phyloP scores from a whole-genome alignment of 2,113 vertebrate species.

The Diglossa brunneiventris region DNA sequence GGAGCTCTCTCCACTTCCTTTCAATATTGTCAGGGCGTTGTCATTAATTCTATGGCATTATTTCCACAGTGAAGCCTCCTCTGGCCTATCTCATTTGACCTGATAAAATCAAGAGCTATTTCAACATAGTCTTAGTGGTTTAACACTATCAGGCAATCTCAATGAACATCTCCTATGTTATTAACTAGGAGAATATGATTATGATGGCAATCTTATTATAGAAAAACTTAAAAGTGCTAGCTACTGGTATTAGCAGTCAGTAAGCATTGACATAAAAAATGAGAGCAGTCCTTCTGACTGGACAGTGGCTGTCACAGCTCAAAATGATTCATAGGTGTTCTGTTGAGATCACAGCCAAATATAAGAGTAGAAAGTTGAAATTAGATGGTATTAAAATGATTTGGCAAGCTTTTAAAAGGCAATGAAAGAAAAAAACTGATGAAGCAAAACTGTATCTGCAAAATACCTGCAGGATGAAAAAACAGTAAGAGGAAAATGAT shows the following conservation, averaged over 20 bases:
- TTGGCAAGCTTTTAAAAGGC: not conserved
- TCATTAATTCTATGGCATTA: not conserved
- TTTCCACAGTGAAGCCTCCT: not conserved
- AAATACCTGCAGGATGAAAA: not conserved
- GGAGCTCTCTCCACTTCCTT: not conserved
- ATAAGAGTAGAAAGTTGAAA: not conserved
- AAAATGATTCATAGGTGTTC: not conserved
- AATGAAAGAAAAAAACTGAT: not conserved
- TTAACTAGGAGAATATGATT: not conserved
- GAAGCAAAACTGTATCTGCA: not conserved
- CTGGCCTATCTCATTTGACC: not conserved
- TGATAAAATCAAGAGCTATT: not conserved
- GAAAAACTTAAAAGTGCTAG: not conserved
- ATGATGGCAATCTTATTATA: not conserved
- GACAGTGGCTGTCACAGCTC: not conserved
- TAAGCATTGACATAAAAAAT: not conserved
- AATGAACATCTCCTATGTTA: not conserved
- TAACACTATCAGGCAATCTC: not conserved
- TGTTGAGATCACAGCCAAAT: not conserved
- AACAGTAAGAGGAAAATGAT: not conserved
- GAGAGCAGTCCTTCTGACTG: not conserved
- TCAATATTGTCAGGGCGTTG: not conserved
- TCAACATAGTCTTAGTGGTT: not conserved
- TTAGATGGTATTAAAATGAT: not conserved
- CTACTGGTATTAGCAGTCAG: not conserved